Evolutionary conservation across 2,113 vertebrate species (phyloP).

Genomic region (Scolopax mira): DNA sequence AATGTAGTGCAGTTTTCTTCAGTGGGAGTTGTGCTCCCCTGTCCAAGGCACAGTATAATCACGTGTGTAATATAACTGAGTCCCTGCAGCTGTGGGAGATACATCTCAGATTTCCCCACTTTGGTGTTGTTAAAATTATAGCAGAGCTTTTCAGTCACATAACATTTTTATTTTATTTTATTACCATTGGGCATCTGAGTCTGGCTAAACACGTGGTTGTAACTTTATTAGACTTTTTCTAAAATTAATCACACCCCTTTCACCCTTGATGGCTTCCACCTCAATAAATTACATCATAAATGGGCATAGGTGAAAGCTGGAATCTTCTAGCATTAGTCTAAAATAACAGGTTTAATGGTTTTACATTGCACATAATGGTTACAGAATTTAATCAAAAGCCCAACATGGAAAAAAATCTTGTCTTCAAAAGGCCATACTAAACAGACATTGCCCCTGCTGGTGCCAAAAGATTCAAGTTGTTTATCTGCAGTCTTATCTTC

Average conservation of each 20-base stretch:
- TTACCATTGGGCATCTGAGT: neutral
- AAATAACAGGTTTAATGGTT: neutral
- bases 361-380: neutral
- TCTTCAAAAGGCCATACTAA: neutral
- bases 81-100: constrained; percentile 25
- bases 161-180: neutral
- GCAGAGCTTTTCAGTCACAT: neutral
- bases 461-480: neutral
- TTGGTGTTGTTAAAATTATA: neutral
- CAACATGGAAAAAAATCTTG: neutral
- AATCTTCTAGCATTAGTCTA: neutral
- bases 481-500: neutral
- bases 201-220: neutral
- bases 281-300: neutral
- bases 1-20: neutral
- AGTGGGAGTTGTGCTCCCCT: neutral
- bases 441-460: neutral
- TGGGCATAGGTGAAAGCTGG: neutral
- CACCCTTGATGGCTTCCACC: neutral
- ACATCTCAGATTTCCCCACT: neutral
- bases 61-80: neutral
- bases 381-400: neutral
- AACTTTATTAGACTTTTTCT: neutral
- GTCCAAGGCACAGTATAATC: neutral
- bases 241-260: neutral